Base-by-base conservation (phyloP, 2,113 vertebrate genomes). In the Canis aureus region DNA sequence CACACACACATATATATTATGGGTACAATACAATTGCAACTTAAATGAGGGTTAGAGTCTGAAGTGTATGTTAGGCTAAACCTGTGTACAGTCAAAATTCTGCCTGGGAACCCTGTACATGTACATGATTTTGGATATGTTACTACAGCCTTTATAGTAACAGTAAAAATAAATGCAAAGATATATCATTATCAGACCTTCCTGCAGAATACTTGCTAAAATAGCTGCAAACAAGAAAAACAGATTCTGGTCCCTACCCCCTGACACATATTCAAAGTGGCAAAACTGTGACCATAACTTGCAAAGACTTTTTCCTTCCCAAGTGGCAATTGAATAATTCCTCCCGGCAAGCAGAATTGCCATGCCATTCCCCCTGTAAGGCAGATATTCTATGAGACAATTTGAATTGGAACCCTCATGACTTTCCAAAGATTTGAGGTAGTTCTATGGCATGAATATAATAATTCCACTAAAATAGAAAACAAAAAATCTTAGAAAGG, bases 251-350 rank as follows among this genome's bases (percentile, higher is more conserved):
- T 60, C 93, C 51, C 32, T 17, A 51, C 3, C 29, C 27, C 3
- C 3, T 3, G 29, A 53, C 25, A 74, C 16, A 76, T 51, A 49
- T 10, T 82, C 91, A 49, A 64, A 89, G 32, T 74, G 25, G 69
- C 74, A 93, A 82, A 74, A 27, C 5, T 19, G 5, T 49, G 69
- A 78, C 81, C 4, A 1, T 67, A 79, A 94, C 29, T 86, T 66
- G 64, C 1, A 64, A 69, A 93, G 87, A 60, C 13, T 81, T 94
- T 82, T 93, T 78, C 55, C 35, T 71, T 84, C 66, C 66, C 91
- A 80, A 69, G 27, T 67, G 74, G n/a, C 67, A 69, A n/a, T 4
- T 78, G 87, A 64, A 81, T 93, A 83, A 93, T 73, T 92, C 91
- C 49, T 86, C 15, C 43, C 10, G 1, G 89, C 49, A 95, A 87